These are phyloP conservation scores for Strongylocentrotus purpuratus DNA, from an alignment of 35 echinoderm and acorn worm genomes.

Conservation along the genomic window DNA sequence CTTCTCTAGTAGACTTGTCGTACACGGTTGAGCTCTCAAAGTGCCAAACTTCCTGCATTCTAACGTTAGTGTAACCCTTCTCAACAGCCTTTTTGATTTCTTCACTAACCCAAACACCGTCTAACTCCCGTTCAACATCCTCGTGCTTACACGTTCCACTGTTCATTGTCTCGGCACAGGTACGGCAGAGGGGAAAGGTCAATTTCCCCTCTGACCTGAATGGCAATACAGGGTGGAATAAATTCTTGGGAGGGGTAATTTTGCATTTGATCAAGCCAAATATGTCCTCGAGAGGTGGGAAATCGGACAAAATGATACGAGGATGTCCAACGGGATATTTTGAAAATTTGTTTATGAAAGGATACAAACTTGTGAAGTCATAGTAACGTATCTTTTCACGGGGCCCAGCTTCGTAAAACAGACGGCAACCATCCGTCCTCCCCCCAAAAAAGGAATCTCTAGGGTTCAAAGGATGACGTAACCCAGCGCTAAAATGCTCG, in stretches of 20 bases:
- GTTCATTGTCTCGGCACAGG: not conserved
- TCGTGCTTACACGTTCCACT: not conserved
- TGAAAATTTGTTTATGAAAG: not conserved
- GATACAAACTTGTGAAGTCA: not conserved
- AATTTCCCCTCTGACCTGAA: no score
- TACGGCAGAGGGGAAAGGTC: constrained; percentile 17
- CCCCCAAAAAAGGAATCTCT: no score
- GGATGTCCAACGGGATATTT: constrained; percentile 22
- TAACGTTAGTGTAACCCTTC: no score
- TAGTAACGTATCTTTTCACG: no score
- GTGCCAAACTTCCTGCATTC: no score
- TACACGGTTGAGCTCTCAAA: no score
- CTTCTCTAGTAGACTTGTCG: no score
- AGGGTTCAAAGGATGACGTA: no score
- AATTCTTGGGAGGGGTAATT: constrained; percentile 22
- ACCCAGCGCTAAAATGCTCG: no score
- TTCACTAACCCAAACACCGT: not conserved
- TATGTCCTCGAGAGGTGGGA: not conserved
- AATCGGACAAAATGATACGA: not conserved
- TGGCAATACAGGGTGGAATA: constrained; percentile 34
- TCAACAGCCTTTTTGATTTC: not conserved
- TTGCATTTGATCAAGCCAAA: constrained; percentile 50
- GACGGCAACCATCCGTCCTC: no score
- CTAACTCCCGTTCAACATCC: not conserved
- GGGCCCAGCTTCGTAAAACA: no score